A percentile compares a stretch with the other conserved stretches of the same genome.
Evolutionary conservation across 53 echinoderm and acorn worm genomes (phyloP).

Genomic region (Echinometra lucunter): DNA sequence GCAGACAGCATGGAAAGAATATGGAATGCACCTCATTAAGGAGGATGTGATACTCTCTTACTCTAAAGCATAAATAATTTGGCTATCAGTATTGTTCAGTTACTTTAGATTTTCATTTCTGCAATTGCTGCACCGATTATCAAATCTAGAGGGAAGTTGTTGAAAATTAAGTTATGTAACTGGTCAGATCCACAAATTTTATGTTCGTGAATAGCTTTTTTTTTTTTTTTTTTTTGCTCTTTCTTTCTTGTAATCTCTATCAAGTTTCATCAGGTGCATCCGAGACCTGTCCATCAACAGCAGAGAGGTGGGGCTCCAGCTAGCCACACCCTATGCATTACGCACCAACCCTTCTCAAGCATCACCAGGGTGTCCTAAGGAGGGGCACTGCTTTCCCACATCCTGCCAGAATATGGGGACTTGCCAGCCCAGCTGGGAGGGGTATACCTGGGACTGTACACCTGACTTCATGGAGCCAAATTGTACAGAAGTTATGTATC

Average conservation of each 20-base stretch:
- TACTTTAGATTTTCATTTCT: background rate
- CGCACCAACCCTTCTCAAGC: slow-evolving; percentile 80
- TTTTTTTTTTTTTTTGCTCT: background rate
- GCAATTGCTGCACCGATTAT: background rate
- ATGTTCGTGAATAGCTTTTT: too few species aligned
- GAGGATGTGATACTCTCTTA: background rate
- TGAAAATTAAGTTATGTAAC: too few species aligned
- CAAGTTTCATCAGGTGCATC: slow-evolving; percentile 93
- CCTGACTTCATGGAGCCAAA: slow-evolving; percentile 85
- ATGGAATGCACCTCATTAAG: too few species aligned
- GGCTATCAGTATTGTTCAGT: background rate
- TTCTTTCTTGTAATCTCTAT: background rate
- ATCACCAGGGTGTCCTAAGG: slow-evolving; percentile 88
- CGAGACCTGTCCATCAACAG: slow-evolving; percentile 79
- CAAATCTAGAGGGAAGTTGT: background rate
- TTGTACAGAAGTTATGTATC: slow-evolving; percentile 84
- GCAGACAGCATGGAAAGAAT: too few species aligned
- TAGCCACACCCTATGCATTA: slow-evolving; percentile 71
- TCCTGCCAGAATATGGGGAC: slow-evolving; percentile 87
- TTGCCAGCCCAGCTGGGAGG: slow-evolving; percentile 83
- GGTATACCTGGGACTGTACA: slow-evolving; percentile 85
- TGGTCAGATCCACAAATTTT: too few species aligned
- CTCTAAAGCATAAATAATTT: too few species aligned
- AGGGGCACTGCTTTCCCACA: slow-evolving; percentile 80
- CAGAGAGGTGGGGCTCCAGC: slow-evolving; percentile 78